A percentile compares a stretch with the other conserved stretches of the same genome.
Evolutionary conservation across 1,140 invertebrate genomes (phyloP).

Genomic region (Drosophila parabipectinata): DNA sequence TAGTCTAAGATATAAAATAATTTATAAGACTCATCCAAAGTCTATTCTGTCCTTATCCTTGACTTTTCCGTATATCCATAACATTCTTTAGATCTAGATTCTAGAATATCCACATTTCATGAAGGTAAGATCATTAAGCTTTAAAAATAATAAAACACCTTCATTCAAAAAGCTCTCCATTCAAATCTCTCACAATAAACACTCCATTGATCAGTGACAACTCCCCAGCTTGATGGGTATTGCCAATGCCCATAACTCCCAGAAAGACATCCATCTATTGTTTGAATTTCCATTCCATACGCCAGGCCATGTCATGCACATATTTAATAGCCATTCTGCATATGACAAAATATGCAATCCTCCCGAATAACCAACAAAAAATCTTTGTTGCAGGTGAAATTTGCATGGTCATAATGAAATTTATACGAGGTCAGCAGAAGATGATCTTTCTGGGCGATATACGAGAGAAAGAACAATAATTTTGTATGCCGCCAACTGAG

Average conservation of each 20-base stretch:
- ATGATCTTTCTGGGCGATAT: conserved; percentile 36
- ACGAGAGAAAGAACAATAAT: conserved; percentile 20
- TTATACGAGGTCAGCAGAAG: conserved; percentile 59
- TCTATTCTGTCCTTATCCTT: too few relatives aligned
- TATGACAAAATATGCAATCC: conserved; percentile 76
- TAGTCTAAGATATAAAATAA: too few relatives aligned
- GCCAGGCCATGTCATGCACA: conserved; percentile 65
- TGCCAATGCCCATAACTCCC: conserved; percentile 51
- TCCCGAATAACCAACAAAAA: conserved; percentile 8
- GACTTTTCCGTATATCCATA: too few relatives aligned
- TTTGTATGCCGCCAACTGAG: conserved; percentile 41
- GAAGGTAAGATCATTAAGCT: too few relatives aligned
- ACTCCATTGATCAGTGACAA: conserved; percentile 22
- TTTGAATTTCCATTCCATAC: conserved; percentile 49
- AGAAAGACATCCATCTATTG: conserved; percentile 50
- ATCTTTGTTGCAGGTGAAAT: conserved; percentile 67
- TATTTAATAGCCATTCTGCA: conserved; percentile 75
- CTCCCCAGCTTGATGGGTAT: conserved; percentile 44
- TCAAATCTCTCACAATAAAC: conserved; percentile 1
- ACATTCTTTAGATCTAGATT: too few relatives aligned
- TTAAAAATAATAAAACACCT: too few relatives aligned
- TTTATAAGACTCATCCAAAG: too few relatives aligned
- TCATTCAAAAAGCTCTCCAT: too few relatives aligned
- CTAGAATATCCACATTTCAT: too few relatives aligned
- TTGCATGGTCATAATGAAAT: conserved; percentile 76